Conservation (phyloP, 2,888 invertebrate species). For the Trichogramma dendrolimi region DNA sequence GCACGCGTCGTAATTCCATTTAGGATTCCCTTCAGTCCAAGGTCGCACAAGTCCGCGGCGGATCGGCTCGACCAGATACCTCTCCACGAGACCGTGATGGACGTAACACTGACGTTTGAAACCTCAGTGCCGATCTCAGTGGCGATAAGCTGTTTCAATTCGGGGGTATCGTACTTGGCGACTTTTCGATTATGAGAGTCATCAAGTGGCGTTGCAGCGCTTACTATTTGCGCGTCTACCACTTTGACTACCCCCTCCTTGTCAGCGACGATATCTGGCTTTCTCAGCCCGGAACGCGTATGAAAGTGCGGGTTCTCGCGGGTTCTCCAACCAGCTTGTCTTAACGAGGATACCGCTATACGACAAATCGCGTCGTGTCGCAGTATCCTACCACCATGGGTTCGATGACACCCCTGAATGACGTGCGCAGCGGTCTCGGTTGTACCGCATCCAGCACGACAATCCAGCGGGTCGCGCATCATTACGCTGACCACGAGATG, state of each 20-base stretch:
- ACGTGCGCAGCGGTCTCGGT: slow-evolving; percentile 41
- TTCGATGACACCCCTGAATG: slow-evolving; percentile 39
- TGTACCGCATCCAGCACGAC: slow-evolving; percentile 38
- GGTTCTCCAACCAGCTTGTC: slow-evolving; percentile 27
- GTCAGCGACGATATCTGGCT: slow-evolving; percentile 4
- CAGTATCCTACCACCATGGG: slow-evolving; percentile 41
- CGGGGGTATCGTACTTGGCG: no score
- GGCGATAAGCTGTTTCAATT: no score
- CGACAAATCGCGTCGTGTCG: slow-evolving; percentile 38
- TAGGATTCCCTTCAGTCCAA: no score
- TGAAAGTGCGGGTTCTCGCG: neutral
- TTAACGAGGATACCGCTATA: slow-evolving; percentile 9
- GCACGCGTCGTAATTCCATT: no score
- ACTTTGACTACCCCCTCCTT: neutral
- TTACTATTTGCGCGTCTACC: neutral
- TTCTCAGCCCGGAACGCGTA: neutral
- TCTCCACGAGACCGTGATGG: no score
- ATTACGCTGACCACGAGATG: slow-evolving; percentile 34
- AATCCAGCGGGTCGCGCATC: neutral
- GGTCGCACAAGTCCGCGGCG: no score
- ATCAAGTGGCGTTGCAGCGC: neutral
- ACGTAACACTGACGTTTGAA: no score
- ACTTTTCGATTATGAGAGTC: neutral
- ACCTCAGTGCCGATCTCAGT: no score
- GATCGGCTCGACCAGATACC: no score